Evolutionary conservation across 1,140 invertebrate species (phyloP).

Genomic region (Drosophila tani): DNA sequence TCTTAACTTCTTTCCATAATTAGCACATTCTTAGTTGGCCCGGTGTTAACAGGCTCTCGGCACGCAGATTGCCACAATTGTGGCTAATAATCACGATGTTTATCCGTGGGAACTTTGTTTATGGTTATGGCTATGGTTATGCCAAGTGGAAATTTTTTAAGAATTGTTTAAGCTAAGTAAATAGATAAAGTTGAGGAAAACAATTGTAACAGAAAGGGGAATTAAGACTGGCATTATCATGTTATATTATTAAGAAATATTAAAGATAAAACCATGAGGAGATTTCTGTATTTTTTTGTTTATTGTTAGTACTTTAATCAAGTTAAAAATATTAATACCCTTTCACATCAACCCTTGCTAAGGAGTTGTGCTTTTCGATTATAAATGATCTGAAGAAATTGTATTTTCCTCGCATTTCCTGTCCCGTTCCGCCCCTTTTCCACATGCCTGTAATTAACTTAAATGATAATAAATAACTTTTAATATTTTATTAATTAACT

Average conservation of each 20-base stretch:
- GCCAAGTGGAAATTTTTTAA: slow-evolving; percentile 11
- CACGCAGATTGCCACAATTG: slow-evolving; percentile 58
- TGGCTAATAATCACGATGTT: slow-evolving; percentile 36
- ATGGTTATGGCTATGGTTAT: neutral
- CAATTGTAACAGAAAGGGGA: neutral
- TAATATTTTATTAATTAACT: slow-evolving; percentile 84
- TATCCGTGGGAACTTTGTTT: slow-evolving; percentile 40
- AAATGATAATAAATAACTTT: slow-evolving; percentile 83
- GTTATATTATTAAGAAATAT: too few relatives aligned
- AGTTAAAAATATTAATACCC: neutral
- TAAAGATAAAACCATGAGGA: too few relatives aligned
- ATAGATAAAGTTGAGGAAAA: neutral
- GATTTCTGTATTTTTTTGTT: too few relatives aligned
- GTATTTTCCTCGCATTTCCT: slow-evolving; percentile 38
- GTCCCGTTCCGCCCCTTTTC: slow-evolving; percentile 5
- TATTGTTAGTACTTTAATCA: neutral
- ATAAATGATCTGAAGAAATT: slow-evolving; percentile 34
- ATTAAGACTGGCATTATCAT: neutral
- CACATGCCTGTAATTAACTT: slow-evolving; percentile 70
- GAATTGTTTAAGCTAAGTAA: neutral
- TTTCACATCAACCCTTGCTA: slow-evolving; percentile 2
- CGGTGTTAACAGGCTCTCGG: slow-evolving; percentile 53
- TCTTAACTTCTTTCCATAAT: slow-evolving; percentile 40
- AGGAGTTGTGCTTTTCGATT: neutral
- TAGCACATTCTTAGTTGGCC: slow-evolving; percentile 66